These are phyloP conservation scores for Pandemis corylana DNA, from an alignment of 2,888 invertebrate genomes.

Conservation along the genomic window DNA sequence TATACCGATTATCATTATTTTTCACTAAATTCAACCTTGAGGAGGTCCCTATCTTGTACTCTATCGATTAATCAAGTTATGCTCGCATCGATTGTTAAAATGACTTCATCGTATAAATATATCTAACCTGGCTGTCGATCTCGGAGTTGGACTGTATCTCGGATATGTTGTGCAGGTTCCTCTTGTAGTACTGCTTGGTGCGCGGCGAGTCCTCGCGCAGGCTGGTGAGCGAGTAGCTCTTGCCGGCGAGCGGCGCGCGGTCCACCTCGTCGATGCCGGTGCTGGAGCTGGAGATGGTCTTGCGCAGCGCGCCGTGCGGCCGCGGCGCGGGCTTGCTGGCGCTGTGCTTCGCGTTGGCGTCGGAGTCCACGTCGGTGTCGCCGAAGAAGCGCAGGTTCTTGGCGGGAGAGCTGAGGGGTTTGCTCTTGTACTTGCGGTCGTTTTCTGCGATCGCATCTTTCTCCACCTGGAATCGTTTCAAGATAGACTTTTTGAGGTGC, in stretches of 20 bases:
- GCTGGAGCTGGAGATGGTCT: constrained; percentile 77
- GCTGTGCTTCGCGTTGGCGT: constrained; percentile 78
- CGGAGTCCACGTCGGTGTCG: constrained; percentile 92
- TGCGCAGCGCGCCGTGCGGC: constrained; percentile 67
- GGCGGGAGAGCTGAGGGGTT: constrained; percentile 76
- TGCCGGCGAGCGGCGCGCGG: constrained; percentile 66
- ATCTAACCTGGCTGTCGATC: constrained; percentile 69
- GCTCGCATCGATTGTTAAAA: too few species aligned
- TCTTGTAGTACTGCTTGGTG: constrained; percentile 69
- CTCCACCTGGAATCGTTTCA: constrained; percentile 64
- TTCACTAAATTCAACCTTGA: too few species aligned
- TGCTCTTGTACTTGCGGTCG: constrained; percentile 77
- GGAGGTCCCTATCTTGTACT: too few species aligned
- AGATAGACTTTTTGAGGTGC: background rate
- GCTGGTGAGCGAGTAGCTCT: constrained; percentile 77
- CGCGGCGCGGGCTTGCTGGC: constrained; percentile 66
- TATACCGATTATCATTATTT: too few species aligned
- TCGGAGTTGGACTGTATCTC: constrained; percentile 81
- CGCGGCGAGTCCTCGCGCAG: constrained; percentile 68
- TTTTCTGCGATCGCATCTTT: constrained; percentile 85
- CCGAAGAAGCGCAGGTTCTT: constrained; percentile 94
- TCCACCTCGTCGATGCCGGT: constrained; percentile 77
- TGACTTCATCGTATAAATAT: background rate
- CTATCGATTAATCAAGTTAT: too few species aligned
- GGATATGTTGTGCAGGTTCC: constrained; percentile 85